Percentiles rank a stretch among this genome's conserved stretches.
Evolutionary conservation across 1,140 invertebrate species (phyloP).

Genomic region (Heliconius nattereri): DNA sequence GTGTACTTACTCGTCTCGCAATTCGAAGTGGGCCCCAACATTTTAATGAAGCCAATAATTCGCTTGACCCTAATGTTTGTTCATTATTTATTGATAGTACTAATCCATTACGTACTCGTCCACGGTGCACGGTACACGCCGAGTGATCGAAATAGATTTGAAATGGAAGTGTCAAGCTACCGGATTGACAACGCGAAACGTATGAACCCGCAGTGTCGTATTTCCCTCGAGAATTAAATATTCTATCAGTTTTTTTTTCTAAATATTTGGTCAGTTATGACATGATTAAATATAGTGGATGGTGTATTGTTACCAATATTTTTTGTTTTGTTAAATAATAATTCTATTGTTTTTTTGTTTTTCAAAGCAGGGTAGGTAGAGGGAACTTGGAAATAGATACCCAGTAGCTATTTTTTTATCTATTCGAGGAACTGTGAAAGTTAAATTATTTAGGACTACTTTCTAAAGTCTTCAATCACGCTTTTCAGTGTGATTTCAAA

Average conservation of each 20-base stretch:
- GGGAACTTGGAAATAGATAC: too few species aligned
- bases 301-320: background rate
- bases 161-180: constrained; percentile 57
- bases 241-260: constrained; percentile 7
- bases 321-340: background rate
- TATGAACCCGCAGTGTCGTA: constrained; percentile 35
- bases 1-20: constrained; percentile 50
- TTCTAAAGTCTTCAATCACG: too few species aligned
- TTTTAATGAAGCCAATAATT: constrained; percentile 75
- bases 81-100: constrained; percentile 77
- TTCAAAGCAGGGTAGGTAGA: too few species aligned
- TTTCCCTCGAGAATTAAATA: constrained; percentile 17
- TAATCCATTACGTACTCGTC: constrained; percentile 74
- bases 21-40: constrained; percentile 57
- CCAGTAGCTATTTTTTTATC: too few species aligned
- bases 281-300: background rate
- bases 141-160: constrained; percentile 61
- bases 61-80: constrained; percentile 56
- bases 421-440: too few species aligned
- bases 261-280: constrained; percentile 18
- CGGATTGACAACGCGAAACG: constrained; percentile 46
- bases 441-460: too few species aligned
- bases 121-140: constrained; percentile 56
- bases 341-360: too few species aligned
- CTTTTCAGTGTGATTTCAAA: too few species aligned